Base-by-base conservation (phyloP, 2,113 vertebrate species). In the Periophthalmodon schlosseri region DNA sequence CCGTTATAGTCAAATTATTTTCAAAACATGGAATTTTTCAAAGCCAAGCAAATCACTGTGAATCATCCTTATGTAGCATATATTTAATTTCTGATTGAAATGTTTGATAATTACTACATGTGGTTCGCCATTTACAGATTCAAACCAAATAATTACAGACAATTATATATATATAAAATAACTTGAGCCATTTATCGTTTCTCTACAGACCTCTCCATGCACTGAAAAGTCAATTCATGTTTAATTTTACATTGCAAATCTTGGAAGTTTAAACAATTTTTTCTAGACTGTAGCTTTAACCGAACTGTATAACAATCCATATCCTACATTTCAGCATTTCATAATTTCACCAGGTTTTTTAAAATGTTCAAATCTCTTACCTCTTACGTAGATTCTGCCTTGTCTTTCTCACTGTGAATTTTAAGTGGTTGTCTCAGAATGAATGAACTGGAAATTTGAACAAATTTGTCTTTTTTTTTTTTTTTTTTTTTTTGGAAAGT, bases 331-430 rank as follows among this genome's bases (percentile, higher is more conserved):
- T 34, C 5, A 63, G 15, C 15, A 13, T 61, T 16, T 69, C 2
- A 3, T 15, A n/a, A 5, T 61, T 44, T 46, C 16, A 47, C 21
- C 13, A 13, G 9, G 6, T 5, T 6, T 23, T 66, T 75, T 0
- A 46, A 33, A 8, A 33, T 52, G 20, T 4, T 50, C 15, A 56
- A 21, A 13, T 13, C 12, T 13, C 16, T 68, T 18, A 44, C 28
- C 65, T 16, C 39, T 65, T 34, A 24, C 46, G 36, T 39, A 39
- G 36, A 39, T 44, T n/a, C 70, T 3, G 18, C 47, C 28, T 21
- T 50, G 39, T 39, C 16, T 64, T 1, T 44, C 46, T n/a, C 72
- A 77, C 74, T 86, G 74, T 74, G 73, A 73, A 57, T 58, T 64
- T 11, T 57, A 50, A 10, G 57, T 50, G 49, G 49, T 50, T 50